Evolutionary conservation across 2,113 vertebrate species (phyloP).

Genomic region (Xerus inauris): DNA sequence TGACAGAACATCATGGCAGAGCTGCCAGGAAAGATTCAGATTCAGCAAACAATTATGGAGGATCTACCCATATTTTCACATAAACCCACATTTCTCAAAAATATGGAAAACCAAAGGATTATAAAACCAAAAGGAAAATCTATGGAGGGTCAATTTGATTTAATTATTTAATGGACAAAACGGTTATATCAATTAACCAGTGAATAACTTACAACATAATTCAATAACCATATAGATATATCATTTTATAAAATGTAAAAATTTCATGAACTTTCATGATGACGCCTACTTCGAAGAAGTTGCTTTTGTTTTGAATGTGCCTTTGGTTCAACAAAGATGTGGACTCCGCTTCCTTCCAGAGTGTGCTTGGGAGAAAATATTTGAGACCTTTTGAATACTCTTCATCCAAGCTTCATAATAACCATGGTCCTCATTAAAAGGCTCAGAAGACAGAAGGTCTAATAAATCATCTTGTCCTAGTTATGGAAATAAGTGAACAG

Average conservation of each 20-base stretch:
- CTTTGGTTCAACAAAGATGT: not conserved
- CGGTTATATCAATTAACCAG: not conserved
- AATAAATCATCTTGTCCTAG: not conserved
- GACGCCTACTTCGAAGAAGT: not conserved
- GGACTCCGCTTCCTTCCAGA: not conserved
- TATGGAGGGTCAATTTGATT: not conserved
- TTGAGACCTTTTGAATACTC: not conserved
- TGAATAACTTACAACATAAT: not conserved
- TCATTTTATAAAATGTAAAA: not conserved
- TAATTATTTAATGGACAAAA: constrained; percentile 7
- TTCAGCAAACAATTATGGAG: not conserved
- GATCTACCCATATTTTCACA: not conserved
- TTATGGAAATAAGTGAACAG: constrained; percentile 15
- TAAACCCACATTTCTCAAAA: not conserved
- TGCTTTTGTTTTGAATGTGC: constrained; percentile 22
- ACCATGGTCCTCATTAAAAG: not conserved
- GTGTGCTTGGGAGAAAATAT: not conserved
- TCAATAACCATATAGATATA: not conserved
- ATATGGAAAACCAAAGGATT: not conserved
- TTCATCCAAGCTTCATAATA: not conserved
- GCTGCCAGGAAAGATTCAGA: too few relatives aligned
- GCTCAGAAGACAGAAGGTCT: not conserved
- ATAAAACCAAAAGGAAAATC: not conserved
- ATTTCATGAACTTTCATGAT: constrained; percentile 21
- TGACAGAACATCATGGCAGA: too few relatives aligned